These are phyloP conservation scores for Hoplias malabaricus DNA, from an alignment of 2,113 vertebrate genomes.

Conservation along the genomic window DNA sequence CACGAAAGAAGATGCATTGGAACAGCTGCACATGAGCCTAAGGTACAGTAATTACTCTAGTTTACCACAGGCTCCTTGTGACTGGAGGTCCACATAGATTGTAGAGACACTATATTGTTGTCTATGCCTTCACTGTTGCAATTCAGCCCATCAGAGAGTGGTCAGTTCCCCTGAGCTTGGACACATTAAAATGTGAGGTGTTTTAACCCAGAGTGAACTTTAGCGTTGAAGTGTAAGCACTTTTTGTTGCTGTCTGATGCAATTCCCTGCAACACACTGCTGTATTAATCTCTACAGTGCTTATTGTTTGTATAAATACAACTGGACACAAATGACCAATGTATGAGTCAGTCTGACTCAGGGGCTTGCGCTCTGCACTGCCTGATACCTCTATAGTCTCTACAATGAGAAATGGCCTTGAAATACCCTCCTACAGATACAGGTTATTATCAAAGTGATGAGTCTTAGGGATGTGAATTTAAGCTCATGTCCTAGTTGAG, in stretches of 20 bases:
- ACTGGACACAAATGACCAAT: background rate
- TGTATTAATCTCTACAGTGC: background rate
- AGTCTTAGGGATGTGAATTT: too few species aligned
- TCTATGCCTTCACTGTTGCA: background rate
- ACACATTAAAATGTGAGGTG: background rate
- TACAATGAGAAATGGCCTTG: conserved; percentile 3
- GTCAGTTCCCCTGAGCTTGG: background rate
- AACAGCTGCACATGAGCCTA: too few species aligned
- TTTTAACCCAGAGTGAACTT: background rate
- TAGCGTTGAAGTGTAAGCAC: background rate
- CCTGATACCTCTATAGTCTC: background rate
- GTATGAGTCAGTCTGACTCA: background rate
- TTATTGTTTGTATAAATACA: background rate
- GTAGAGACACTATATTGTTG: background rate
- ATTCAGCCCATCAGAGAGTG: background rate
- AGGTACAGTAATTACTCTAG: background rate
- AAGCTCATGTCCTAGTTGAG: too few species aligned
- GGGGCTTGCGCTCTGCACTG: background rate
- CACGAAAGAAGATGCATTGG: too few species aligned
- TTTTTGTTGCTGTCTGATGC: background rate
- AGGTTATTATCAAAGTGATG: too few species aligned
- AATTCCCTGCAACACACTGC: background rate
- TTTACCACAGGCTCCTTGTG: background rate
- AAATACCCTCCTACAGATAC: too few species aligned
- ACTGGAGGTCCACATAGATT: too few species aligned